These are phyloP conservation scores for Slavum lentiscoides DNA, from an alignment of 2,888 invertebrate species.

Conservation along the genomic window DNA sequence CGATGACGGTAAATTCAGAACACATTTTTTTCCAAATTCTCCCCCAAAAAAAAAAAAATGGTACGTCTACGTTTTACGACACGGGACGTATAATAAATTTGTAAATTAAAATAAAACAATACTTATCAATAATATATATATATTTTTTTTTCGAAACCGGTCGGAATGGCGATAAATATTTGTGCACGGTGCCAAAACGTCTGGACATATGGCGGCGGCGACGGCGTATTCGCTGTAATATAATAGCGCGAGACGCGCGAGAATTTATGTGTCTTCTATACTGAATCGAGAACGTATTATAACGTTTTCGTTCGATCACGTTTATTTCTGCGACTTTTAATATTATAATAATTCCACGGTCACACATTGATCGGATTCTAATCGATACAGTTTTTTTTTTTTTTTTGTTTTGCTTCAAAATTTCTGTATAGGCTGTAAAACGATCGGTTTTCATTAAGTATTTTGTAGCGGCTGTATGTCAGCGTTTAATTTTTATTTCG, in stretches of 20 bases:
- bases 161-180: conserved; percentile 24
- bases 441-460: too few species aligned
- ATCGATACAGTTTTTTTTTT: too few species aligned
- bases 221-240: not conserved
- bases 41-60: not conserved
- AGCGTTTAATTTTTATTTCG: too few species aligned
- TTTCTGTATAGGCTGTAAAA: too few species aligned
- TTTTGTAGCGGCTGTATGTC: too few species aligned
- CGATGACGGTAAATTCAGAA: not conserved
- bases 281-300: conserved; percentile 11
- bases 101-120: not conserved
- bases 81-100: not conserved
- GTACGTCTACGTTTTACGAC: not conserved
- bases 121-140: not conserved
- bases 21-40: not conserved
- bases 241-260: conserved; percentile 27
- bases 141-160: conserved; percentile 3
- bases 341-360: not conserved
- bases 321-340: conserved; percentile 22
- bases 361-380: too few species aligned
- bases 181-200: conserved; percentile 28
- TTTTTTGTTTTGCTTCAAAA: too few species aligned
- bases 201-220: conserved; percentile 24
- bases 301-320: not conserved
- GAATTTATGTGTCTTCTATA: conserved; percentile 34